Percentiles rank a stretch among this genome's conserved stretches.
phyloP scores from a whole-genome alignment of 53 echinoderm and acorn worm genomes.

The Crossaster papposus region DNA sequence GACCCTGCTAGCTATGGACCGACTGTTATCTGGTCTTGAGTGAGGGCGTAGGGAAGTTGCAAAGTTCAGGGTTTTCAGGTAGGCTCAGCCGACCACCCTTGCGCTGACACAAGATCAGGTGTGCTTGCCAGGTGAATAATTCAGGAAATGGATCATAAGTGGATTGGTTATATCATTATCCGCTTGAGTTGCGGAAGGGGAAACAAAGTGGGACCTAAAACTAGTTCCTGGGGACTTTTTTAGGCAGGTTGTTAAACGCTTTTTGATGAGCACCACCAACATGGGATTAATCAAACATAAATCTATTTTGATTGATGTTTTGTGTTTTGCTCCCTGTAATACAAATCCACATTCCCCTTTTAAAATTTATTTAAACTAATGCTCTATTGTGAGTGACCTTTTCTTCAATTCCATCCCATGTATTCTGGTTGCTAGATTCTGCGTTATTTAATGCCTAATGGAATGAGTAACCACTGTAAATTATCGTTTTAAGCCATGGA shows the following conservation, averaged over 20 bases:
- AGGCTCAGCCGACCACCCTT: conserved; percentile 4
- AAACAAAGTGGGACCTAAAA: not conserved
- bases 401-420: not conserved
- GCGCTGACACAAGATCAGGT: conserved; percentile 13
- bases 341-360: not conserved
- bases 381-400: not conserved
- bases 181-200: conserved; percentile 2
- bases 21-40: not conserved
- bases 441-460: not conserved
- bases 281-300: too few relatives aligned
- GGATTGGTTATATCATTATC: conserved; percentile 30
- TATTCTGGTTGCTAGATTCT: not conserved
- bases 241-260: too few relatives aligned
- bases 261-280: too few relatives aligned
- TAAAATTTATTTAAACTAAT: not conserved
- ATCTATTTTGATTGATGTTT: too few relatives aligned
- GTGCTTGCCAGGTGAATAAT: conserved; percentile 40
- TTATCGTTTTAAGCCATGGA: not conserved
- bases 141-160: conserved; percentile 46
- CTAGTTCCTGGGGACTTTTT: not conserved
- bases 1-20: not conserved
- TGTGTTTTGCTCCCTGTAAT: too few relatives aligned
- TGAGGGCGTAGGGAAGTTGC: not conserved
- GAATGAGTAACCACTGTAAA: not conserved
- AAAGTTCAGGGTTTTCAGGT: too few relatives aligned